Evolutionary conservation across 2,113 vertebrate genomes (phyloP).

Genomic region (Pyrgilauda ruficollis): DNA sequence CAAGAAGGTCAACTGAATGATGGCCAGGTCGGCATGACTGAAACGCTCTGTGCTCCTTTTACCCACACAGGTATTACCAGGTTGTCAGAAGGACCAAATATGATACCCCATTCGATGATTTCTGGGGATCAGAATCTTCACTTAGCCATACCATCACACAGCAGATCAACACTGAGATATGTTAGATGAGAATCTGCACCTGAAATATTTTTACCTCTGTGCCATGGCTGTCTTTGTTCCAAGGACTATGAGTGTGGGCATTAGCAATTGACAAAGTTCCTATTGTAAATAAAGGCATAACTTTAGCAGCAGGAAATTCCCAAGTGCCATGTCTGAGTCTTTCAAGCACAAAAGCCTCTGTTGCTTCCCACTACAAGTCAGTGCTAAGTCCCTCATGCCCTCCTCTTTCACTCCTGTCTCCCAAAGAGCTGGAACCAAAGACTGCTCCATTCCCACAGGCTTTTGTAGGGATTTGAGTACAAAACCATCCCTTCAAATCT

Average conservation of each 20-base stretch:
- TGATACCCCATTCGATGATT: background rate
- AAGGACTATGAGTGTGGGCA: background rate
- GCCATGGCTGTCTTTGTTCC: background rate
- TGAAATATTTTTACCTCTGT: background rate
- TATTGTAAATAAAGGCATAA: background rate
- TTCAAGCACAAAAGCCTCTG: background rate
- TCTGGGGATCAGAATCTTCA: background rate
- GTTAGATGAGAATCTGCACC: background rate
- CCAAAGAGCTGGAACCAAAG: background rate
- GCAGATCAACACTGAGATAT: background rate
- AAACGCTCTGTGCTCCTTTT: background rate
- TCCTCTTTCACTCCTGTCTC: background rate
- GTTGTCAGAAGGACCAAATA: background rate
- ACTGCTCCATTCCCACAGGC: background rate
- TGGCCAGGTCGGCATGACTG: background rate
- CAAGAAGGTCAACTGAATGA: background rate
- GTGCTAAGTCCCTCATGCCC: background rate
- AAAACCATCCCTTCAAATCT: background rate
- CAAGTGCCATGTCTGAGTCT: background rate
- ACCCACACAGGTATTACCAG: background rate
- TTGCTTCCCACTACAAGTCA: background rate
- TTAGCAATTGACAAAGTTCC: background rate
- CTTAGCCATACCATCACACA: background rate
- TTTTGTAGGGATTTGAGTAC: background rate
- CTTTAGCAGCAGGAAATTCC: background rate